Conservation (phyloP, 2,797 vertebrate species). For the Rhinoraja longicauda region DNA sequence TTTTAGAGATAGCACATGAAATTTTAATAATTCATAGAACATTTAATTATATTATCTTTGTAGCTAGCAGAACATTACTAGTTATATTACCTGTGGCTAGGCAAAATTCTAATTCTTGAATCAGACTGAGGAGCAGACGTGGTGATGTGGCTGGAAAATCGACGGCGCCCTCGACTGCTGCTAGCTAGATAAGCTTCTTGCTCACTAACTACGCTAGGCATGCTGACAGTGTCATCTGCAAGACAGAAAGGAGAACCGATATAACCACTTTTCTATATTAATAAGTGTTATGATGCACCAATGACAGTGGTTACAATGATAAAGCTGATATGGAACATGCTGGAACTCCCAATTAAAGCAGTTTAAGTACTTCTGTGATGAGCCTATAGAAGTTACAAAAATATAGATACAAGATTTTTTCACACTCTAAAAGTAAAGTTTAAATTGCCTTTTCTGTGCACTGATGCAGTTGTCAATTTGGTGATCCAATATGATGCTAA, state of each 20-base stretch:
- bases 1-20: neutral
- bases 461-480: neutral
- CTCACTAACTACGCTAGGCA: slow-evolving; percentile 98
- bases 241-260: slow-evolving; percentile 28
- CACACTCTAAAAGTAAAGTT: neutral
- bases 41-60: neutral
- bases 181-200: slow-evolving; percentile 86
- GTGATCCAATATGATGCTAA: neutral
- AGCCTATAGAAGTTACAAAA: neutral
- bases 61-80: neutral
- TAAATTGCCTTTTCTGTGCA: slow-evolving; percentile 32
- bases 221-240: slow-evolving; percentile 89
- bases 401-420: neutral
- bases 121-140: slow-evolving; percentile 73
- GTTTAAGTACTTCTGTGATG: neutral
- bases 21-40: neutral
- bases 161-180: slow-evolving; percentile 70
- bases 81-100: slow-evolving; percentile 87
- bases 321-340: slow-evolving; percentile 5
- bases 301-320: slow-evolving; percentile 12
- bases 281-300: neutral
- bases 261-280: neutral
- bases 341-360: slow-evolving; percentile 22
- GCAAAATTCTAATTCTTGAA: slow-evolving; percentile 77
- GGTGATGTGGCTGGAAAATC: slow-evolving; percentile 90